These are phyloP conservation scores for Okapia johnstoni DNA, from an alignment of 2,113 vertebrate genomes.

Conservation along the genomic window DNA sequence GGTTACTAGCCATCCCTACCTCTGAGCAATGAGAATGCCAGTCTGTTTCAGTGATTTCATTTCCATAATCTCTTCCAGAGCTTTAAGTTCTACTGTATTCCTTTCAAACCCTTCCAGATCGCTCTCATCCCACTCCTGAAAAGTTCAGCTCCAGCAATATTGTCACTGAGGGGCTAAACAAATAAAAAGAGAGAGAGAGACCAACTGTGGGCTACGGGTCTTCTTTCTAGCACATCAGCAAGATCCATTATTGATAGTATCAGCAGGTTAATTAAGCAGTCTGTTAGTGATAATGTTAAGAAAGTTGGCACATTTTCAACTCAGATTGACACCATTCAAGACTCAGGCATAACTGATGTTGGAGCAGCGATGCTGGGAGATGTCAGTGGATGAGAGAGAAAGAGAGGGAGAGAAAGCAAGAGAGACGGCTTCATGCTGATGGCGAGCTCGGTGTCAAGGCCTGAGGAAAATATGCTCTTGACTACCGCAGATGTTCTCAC, in stretches of 20 bases:
- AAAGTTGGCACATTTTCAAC: constrained; percentile 68
- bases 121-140: background rate
- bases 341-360: constrained; percentile 55
- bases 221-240: constrained; percentile 34
- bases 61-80: background rate
- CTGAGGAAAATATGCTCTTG: constrained; percentile 5
- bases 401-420: background rate
- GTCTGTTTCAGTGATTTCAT: background rate
- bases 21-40: background rate
- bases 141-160: background rate
- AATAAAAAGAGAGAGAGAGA: background rate
- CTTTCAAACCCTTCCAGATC: background rate
- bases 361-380: constrained; percentile 20
- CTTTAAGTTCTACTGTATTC: background rate
- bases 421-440: background rate
- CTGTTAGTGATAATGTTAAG: constrained; percentile 64
- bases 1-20: background rate
- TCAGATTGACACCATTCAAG: constrained; percentile 68
- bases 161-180: background rate
- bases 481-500: constrained; percentile 54
- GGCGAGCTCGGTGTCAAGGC: constrained; percentile 40
- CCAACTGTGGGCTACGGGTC: background rate
- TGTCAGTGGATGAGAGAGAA: background rate
- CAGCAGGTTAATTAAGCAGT: constrained; percentile 72
- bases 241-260: constrained; percentile 53